A percentile compares a stretch with the other conserved stretches of the same genome.
These are phyloP conservation scores for Cladopsammia gracilis DNA, from an alignment of 64 coral and sea anemone species.

Conservation along the genomic window DNA sequence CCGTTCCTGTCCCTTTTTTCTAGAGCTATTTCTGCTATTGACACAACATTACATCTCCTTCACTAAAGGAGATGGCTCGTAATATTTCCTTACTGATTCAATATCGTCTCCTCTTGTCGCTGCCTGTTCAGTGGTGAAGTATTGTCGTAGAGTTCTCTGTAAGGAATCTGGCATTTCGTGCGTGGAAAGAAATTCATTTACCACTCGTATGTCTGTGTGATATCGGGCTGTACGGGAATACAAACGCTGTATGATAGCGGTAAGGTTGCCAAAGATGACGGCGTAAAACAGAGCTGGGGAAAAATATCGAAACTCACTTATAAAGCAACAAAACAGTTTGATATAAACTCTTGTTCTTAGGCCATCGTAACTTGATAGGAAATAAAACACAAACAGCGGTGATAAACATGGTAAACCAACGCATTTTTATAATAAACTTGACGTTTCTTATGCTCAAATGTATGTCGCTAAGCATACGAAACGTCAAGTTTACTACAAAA, in stretches of 20 bases:
- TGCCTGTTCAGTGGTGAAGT: conserved; percentile 85
- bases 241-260: conserved; percentile 96
- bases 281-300: conserved; percentile 94
- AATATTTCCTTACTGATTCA: conserved; percentile 64
- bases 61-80: too few relatives aligned
- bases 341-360: background rate
- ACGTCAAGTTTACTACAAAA: too few relatives aligned
- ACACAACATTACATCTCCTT: too few relatives aligned
- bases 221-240: conserved; percentile 93
- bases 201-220: conserved; percentile 81
- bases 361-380: too few relatives aligned
- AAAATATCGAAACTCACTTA: background rate
- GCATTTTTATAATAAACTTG: too few relatives aligned
- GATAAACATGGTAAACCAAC: too few relatives aligned
- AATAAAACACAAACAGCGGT: too few relatives aligned
- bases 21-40: too few relatives aligned
- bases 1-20: too few relatives aligned
- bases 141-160: conserved; percentile 77
- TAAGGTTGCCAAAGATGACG: conserved; percentile 96
- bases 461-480: too few relatives aligned
- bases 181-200: conserved; percentile 89
- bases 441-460: too few relatives aligned
- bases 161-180: conserved; percentile 88
- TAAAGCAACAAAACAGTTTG: background rate
- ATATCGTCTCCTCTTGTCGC: conserved; percentile 82